Percentiles rank a stretch among this genome's conserved stretches.
Evolutionary conservation across 2,113 vertebrate species (phyloP).

Genomic region (Lepus timidus): DNA sequence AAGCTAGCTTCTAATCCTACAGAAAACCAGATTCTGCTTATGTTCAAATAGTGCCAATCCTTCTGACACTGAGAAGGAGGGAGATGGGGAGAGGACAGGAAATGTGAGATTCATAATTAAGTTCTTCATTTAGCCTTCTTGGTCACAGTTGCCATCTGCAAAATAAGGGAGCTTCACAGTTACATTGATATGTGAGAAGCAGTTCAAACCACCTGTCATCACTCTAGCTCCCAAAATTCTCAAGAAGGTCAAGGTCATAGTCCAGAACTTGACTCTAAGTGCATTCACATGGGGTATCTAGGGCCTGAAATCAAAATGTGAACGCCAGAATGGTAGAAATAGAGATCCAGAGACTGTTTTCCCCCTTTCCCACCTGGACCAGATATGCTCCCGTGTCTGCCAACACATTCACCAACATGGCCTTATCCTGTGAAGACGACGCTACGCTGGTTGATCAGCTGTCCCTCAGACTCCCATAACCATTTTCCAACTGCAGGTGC

Average conservation of each 20-base stretch:
- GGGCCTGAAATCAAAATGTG: no score
- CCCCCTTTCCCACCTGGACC: neutral
- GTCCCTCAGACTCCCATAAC: rapidly evolving
- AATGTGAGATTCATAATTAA: rapidly evolving
- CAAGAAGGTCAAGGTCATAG: neutral
- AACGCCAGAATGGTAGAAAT: rapidly evolving
- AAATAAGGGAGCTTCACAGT: rapidly evolving
- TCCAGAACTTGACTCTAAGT: neutral
- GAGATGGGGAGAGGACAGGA: rapidly evolving
- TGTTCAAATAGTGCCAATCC: neutral
- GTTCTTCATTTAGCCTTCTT: rapidly evolving
- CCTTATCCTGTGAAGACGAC: rapidly evolving
- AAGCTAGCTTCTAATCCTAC: neutral
- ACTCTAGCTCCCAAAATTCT: neutral
- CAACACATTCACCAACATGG: neutral
- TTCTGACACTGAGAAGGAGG: rapidly evolving
- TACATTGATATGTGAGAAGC: rapidly evolving
- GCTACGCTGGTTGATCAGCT: rapidly evolving
- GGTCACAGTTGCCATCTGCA: rapidly evolving
- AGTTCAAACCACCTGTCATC: neutral
- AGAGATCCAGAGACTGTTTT: no score
- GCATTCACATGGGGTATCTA: rapidly evolving
- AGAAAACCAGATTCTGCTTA: neutral
- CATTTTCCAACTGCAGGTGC: neutral
- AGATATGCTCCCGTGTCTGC: rapidly evolving